Conservation (phyloP, 2,888 invertebrate species). For the Scaptomyza cyrtandrae region DNA sequence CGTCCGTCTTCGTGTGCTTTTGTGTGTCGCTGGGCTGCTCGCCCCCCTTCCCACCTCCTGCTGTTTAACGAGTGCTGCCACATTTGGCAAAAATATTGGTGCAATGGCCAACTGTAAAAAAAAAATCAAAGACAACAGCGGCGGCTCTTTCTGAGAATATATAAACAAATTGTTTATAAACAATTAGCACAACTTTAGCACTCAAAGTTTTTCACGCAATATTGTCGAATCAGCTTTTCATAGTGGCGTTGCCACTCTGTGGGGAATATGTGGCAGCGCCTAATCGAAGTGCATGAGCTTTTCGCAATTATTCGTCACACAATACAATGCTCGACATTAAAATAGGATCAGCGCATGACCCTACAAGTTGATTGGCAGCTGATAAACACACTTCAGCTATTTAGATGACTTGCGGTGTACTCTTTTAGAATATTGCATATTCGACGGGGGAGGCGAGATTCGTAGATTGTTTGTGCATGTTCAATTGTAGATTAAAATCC, state of each 20-base stretch:
- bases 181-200: conserved; percentile 37
- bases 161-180: conserved; percentile 51
- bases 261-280: conserved; percentile 50
- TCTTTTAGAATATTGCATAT: conserved; percentile 9
- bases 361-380: conserved; percentile 56
- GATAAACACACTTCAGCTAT: conserved; percentile 46
- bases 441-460: conserved; percentile 4
- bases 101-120: conserved; percentile 4
- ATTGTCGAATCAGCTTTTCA: conserved; percentile 21
- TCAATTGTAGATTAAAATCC: conserved; percentile 12
- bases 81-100: conserved; percentile 29
- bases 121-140: neutral
- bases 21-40: conserved; percentile 52
- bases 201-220: conserved; percentile 26
- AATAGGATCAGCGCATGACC: conserved; percentile 48
- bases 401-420: conserved; percentile 30
- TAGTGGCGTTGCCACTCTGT: conserved; percentile 40
- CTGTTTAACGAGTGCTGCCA: conserved; percentile 56
- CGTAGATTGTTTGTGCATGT: conserved; percentile 16
- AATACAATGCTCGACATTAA: conserved; percentile 40
- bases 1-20: conserved; percentile 73
- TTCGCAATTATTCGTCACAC: conserved; percentile 37
- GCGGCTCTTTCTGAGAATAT: neutral
- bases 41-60: conserved; percentile 23
- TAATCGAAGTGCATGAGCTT: conserved; percentile 39